Conservation (phyloP, 1,140 invertebrate genomes). For the Drosophila lacertosa region DNA sequence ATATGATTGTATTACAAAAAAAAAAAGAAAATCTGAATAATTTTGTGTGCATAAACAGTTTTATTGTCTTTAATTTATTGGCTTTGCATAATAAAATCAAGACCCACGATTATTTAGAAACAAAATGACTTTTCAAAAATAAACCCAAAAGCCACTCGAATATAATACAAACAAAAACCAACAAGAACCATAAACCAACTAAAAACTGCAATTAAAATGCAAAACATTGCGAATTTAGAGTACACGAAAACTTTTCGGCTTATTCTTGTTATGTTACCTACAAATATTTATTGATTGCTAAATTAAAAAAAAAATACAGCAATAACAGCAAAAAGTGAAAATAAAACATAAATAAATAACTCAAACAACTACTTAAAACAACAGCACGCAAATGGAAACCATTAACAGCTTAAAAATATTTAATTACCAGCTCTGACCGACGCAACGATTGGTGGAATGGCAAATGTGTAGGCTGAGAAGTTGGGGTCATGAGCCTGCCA, state of each 20-base stretch:
- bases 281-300: constrained; percentile 69
- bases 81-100: constrained; percentile 5
- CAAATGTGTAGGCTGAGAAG: constrained; percentile 5
- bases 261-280: constrained; percentile 25
- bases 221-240: constrained; percentile 37
- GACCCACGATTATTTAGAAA: constrained; percentile 6
- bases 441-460: constrained; percentile 5
- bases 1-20: not conserved
- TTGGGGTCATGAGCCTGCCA: constrained; percentile 55
- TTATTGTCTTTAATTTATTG: too few species aligned
- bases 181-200: constrained; percentile 54
- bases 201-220: constrained; percentile 59
- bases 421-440: constrained; percentile 58
- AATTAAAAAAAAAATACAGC: constrained; percentile 13
- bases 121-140: constrained; percentile 18
- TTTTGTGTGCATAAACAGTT: too few species aligned
- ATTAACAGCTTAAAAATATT: constrained; percentile 82
- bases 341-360: constrained; percentile 21
- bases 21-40: not conserved
- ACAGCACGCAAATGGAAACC: constrained; percentile 72
- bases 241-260: constrained; percentile 3
- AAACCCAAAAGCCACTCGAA: constrained; percentile 17
- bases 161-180: constrained; percentile 34
- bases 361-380: constrained; percentile 50
- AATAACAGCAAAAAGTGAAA: not conserved